Percentiles rank a stretch among this genome's conserved stretches.
Conservation (phyloP, 1,140 invertebrate genomes). For the Solen grandis region DNA sequence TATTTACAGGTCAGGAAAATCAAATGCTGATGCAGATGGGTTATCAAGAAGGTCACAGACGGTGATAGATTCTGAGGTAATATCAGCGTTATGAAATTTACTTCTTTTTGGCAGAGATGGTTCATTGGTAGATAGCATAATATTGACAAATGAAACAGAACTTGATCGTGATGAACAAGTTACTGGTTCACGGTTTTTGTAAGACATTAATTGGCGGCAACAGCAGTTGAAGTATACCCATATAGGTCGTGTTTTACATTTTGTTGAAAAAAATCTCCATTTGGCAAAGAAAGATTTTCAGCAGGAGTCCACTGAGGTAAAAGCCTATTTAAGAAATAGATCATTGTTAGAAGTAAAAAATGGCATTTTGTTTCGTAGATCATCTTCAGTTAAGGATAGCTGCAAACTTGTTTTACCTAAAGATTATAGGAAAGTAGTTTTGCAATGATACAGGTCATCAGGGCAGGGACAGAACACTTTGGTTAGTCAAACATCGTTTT, state of each 20-base stretch:
- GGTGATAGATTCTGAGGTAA: no score
- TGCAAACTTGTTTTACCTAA: no score
- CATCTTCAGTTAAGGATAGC: not conserved
- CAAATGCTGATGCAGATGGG: not conserved
- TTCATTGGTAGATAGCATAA: no score
- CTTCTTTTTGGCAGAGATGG: no score
- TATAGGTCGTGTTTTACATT: no score
- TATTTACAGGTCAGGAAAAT: not conserved
- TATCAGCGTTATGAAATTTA: no score
- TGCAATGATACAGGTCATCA: constrained; percentile 33
- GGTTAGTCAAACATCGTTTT: constrained; percentile 31
- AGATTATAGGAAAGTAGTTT: not conserved
- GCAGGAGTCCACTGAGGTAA: constrained; percentile 3
- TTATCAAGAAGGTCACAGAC: not conserved
- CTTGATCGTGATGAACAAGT: no score
- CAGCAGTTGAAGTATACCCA: no score
- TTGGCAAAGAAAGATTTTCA: not conserved
- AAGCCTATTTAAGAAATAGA: not conserved
- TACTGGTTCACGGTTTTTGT: no score
- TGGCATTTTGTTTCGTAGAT: not conserved
- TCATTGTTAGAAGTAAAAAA: not conserved
- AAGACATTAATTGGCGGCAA: no score
- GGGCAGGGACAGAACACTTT: constrained; percentile 24
- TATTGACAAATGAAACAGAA: no score
- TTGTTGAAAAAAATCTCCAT: not conserved